Evolutionary conservation across 2,888 invertebrate species (phyloP).

Genomic region (Argynnis bischoffii): DNA sequence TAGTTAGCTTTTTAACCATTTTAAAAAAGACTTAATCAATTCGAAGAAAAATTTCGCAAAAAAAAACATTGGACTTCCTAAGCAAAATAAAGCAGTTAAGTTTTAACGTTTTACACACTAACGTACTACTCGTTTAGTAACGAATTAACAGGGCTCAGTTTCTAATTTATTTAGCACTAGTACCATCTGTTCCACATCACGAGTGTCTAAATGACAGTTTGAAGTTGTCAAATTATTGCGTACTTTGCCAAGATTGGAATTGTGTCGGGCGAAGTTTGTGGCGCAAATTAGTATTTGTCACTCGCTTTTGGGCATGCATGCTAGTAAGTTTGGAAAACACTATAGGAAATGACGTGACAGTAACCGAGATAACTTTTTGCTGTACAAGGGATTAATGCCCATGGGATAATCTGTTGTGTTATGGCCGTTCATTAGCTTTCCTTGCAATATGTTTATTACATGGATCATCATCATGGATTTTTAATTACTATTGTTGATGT

Average conservation of each 20-base stretch:
- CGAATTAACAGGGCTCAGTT: conserved; percentile 4
- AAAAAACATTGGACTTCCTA: too few relatives aligned
- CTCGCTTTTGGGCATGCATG: conserved; percentile 36
- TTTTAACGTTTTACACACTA: not conserved
- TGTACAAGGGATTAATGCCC: conserved; percentile 16
- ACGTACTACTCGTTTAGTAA: not conserved
- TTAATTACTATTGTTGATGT: too few relatives aligned
- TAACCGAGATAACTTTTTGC: conserved; percentile 29
- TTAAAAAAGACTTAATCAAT: too few relatives aligned
- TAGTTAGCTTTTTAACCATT: too few relatives aligned
- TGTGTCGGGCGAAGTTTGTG: conserved; percentile 45
- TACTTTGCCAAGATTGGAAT: conserved; percentile 56
- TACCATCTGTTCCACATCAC: conserved; percentile 69
- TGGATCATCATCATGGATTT: too few relatives aligned
- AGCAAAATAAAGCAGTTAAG: too few relatives aligned
- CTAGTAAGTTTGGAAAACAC: conserved; percentile 32
- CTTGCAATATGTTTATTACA: too few relatives aligned
- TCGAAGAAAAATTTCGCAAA: too few relatives aligned
- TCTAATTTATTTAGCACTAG: conserved; percentile 64
- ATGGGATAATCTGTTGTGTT: too few relatives aligned
- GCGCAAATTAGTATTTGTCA: conserved; percentile 46
- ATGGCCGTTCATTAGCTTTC: too few relatives aligned
- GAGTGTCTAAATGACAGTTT: conserved; percentile 71
- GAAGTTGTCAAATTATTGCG: conserved; percentile 75
- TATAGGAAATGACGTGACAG: conserved; percentile 31